These are phyloP conservation scores for Biston betularia DNA, from an alignment of 2,888 invertebrate species.

Conservation along the genomic window DNA sequence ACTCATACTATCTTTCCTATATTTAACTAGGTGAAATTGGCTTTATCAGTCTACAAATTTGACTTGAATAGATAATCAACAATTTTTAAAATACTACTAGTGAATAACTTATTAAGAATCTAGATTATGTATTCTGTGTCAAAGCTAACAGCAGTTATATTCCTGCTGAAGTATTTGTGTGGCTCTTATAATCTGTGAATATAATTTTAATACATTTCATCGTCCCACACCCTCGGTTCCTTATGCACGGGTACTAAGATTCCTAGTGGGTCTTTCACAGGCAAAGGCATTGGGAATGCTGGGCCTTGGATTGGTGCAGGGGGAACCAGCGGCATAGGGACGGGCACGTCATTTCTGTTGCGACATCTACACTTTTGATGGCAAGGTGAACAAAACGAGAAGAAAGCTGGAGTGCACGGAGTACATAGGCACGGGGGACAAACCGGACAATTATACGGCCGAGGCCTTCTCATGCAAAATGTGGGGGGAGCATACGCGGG, in stretches of 20 bases:
- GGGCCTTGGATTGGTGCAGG: slow-evolving; percentile 26
- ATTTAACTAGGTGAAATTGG: neutral
- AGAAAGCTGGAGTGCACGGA: slow-evolving; percentile 76
- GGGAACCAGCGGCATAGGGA: slow-evolving; percentile 51
- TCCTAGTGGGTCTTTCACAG: slow-evolving; percentile 7
- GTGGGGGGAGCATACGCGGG: slow-evolving; percentile 52
- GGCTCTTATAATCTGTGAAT: too few species aligned
- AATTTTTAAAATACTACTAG: too few species aligned
- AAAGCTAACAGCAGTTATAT: neutral
- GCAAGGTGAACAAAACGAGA: slow-evolving; percentile 73
- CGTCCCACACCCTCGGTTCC: slow-evolving; percentile 5
- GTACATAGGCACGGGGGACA: slow-evolving; percentile 73
- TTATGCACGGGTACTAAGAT: slow-evolving; percentile 18
- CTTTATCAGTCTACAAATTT: too few species aligned
- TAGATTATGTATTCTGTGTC: too few species aligned
- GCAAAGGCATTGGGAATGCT: slow-evolving; percentile 23
- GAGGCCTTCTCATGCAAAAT: slow-evolving; percentile 45
- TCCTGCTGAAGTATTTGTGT: neutral
- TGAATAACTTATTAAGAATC: too few species aligned
- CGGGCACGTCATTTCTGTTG: slow-evolving; percentile 52
- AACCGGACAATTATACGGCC: slow-evolving; percentile 61
- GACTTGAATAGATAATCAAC: too few species aligned
- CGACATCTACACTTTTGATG: slow-evolving; percentile 71
- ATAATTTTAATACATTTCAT: neutral
- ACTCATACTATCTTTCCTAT: neutral